These are phyloP conservation scores for Apogon hyalosoma DNA, from an alignment of 2,797 vertebrate genomes.

Conservation along the genomic window DNA sequence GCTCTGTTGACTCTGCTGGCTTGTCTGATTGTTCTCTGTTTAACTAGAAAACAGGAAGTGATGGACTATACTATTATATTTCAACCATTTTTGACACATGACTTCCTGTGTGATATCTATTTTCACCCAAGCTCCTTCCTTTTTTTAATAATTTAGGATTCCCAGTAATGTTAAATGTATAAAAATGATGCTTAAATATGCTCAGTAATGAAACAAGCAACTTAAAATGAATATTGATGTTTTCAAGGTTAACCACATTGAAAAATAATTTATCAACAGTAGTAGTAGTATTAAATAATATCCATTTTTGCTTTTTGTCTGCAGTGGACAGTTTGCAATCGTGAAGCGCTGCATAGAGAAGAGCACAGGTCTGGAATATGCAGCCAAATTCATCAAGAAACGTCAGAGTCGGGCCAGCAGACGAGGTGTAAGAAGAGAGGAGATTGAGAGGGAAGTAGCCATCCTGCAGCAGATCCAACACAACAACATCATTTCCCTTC, in stretches of 20 bases:
- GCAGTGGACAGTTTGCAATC: conserved; percentile 96
- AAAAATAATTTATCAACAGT: background rate
- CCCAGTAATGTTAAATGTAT: background rate
- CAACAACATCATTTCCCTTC: conserved; percentile 90
- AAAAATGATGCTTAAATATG: background rate
- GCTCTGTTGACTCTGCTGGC: conserved; percentile 34
- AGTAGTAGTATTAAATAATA: background rate
- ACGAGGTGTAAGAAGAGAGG: conserved; percentile 91
- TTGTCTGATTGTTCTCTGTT: conserved; percentile 66
- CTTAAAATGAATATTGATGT: background rate
- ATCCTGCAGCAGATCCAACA: conserved; percentile 94
- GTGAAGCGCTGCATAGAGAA: conserved; percentile 93
- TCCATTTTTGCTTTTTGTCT: conserved; percentile 31
- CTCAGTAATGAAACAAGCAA: background rate
- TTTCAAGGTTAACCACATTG: background rate
- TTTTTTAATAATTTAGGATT: conserved; percentile 31
- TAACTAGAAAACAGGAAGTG: conserved; percentile 70
- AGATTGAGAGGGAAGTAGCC: conserved; percentile 94
- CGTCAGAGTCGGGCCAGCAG: conserved; percentile 90
- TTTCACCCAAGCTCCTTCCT: conserved; percentile 46
- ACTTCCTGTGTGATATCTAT: conserved; percentile 63
- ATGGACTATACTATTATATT: conserved; percentile 47
- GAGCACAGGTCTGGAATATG: conserved; percentile 86
- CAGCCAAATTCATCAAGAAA: conserved; percentile 98
- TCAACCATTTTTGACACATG: conserved; percentile 53